Evolutionary conservation across 30 jellyfish, hydroid and myxozoan species (phyloP).

Genomic region (Chrysaora quinquecirrha): DNA sequence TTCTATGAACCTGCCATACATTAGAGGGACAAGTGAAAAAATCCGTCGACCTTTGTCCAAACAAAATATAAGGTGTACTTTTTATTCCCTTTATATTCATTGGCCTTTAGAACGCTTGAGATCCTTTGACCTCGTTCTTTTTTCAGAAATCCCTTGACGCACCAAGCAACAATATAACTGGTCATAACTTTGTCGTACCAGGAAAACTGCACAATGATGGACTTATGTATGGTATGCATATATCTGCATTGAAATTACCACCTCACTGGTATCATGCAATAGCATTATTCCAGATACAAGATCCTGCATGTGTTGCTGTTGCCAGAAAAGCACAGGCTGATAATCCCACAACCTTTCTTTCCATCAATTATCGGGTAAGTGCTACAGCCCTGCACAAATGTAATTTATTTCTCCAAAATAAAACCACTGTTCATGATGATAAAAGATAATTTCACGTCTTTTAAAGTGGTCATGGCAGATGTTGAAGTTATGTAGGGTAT

Average conservation of each 20-base stretch:
- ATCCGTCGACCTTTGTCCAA: too few relatives aligned
- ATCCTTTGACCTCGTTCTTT: too few relatives aligned
- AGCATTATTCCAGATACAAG: slow-evolving; percentile 34
- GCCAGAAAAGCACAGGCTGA: slow-evolving; percentile 43
- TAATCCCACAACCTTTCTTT: slow-evolving; percentile 8
- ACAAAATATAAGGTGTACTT: too few relatives aligned
- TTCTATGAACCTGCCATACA: too few relatives aligned
- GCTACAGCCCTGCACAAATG: too few relatives aligned
- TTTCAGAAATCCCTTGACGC: slow-evolving; percentile 49
- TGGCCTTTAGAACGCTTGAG: too few relatives aligned
- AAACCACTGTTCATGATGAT: too few relatives aligned
- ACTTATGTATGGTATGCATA: slow-evolving; percentile 64
- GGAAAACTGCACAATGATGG: slow-evolving; percentile 38
- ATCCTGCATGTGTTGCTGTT: slow-evolving; percentile 29
- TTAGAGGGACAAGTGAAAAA: too few relatives aligned
- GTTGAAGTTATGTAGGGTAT: too few relatives aligned
- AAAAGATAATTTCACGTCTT: too few relatives aligned
- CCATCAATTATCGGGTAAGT: slow-evolving; percentile 55
- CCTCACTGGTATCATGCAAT: slow-evolving; percentile 72
- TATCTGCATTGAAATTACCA: slow-evolving; percentile 53
- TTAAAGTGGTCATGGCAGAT: too few relatives aligned
- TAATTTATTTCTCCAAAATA: background rate
- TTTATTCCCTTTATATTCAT: too few relatives aligned
- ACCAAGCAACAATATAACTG: slow-evolving; percentile 34
- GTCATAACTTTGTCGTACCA: slow-evolving; percentile 67